Evolutionary conservation across 2,113 vertebrate genomes (phyloP), one percentile per base, ranked within the genome.

Genomic region (Toxotes chatareus): DNA sequence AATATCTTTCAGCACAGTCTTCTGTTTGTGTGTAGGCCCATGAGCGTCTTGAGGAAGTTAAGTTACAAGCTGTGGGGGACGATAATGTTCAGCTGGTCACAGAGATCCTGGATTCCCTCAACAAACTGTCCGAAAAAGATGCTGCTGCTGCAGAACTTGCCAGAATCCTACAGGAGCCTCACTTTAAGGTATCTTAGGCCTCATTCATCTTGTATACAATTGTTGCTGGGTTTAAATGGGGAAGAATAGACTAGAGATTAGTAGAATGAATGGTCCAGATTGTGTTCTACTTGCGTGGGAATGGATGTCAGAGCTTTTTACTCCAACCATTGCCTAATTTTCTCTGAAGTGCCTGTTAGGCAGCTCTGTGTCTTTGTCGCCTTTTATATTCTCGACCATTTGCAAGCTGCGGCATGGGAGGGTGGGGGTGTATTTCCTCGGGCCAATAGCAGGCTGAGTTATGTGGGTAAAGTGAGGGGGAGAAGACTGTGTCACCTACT

Each of bases 71-170:
- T 6, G 98, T 99, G 83, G 95, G 96, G 87, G 96, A 97, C 68
- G 96, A 98, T 89, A 99, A 98, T 80, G 89, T 99, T 91, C 96
- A 97, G 88, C 82, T 99, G 85, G 96, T 99, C 79, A 95, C 96
- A 69, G 98, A 99, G 89, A 98, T 99, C 94, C 94, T 99, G 86
- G 96, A 98, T 83, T 97, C 98, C 62, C 97, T 99, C 88, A 95
- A 91, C 80, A 95, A 93, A 27, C 92, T 98, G 88, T 81, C 93
- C 57, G 92, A 92, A 83, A 94, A 95, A 89, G 96, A 99, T 91
- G 93, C 96, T 90, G 95, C 95, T 32, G 94, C 96, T 46, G 94
- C 95, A 27, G 98, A 99, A 82, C 93, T 99, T 51, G 94, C 95
- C 91, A 94, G 93, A 68, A 99, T 99, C 86, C 96, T 99, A 27